Evolutionary conservation across 1,140 invertebrate species (phyloP), one percentile per base, ranked within the genome.

Genomic region (Conus ventricosus): DNA sequence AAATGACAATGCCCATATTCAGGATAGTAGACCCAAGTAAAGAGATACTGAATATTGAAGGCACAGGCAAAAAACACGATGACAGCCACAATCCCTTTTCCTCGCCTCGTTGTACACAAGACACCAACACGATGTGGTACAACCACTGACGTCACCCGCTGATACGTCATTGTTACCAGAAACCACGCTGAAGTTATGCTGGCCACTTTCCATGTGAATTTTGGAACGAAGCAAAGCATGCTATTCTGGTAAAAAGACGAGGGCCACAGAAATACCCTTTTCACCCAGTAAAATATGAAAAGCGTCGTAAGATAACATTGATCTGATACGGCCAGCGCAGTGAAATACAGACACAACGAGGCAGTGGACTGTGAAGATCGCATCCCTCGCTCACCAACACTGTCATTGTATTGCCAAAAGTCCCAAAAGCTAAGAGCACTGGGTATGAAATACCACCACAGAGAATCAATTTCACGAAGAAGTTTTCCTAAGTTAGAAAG

Each of bases 311-410:
- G 83, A 20, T 57, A 13, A 54, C 39, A n/a, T 13, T 57, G 83
- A 60, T 84, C 83, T 11, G 83, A 84, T 13, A 84, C 83, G 6
- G 83, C 83, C 17, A 84, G 54, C 7, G 83, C 53, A 17, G 57
- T 84, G n/a, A 84, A 57, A 55, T 84, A 84, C 20, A 57, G n/a
- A 5, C 23, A n/a, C 83, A 84, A n/a, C 1, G 15, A 78, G 75
- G 75, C 20, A 10, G 0, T 39, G 39, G 39, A 39, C 39, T 39
- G 39, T 39, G 39, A 3, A 39, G 39, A 39, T 39, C 39, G 39
- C 39, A 39, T 39, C 39, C 39, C 39, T 39, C 39, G 39, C 39
- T 39, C 39, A 39, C 39, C 8, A 57, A 53, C 11, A 84, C 39
- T 15, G 83, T 57, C 83, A 84, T 55, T 10, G 17, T 55, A 55